Evolutionary conservation across 2,888 invertebrate genomes (phyloP).

Genomic region (Limnephilus rhombicus): DNA sequence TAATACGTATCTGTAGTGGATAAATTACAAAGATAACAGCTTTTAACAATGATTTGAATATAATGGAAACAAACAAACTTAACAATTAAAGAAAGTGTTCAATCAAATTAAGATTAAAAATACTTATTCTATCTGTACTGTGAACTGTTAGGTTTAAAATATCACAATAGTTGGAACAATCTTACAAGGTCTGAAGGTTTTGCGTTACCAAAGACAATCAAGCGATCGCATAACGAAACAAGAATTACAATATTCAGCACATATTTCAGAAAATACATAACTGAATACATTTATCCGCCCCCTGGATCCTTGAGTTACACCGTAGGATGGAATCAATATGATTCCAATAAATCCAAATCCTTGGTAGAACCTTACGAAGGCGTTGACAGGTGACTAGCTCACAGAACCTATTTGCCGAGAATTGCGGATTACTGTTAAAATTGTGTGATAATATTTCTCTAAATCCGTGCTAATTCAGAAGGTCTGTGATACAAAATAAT

Average conservation of each 20-base stretch:
- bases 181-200: background rate
- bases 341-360: conserved; percentile 12
- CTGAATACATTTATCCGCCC: conserved; percentile 7
- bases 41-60: background rate
- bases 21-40: background rate
- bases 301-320: background rate
- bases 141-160: background rate
- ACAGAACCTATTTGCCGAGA: background rate
- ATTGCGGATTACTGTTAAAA: background rate
- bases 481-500: background rate
- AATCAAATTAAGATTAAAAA: no score
- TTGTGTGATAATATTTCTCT: background rate
- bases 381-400: conserved; percentile 2
- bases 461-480: background rate
- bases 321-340: conserved; percentile 5
- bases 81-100: background rate
- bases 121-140: no score
- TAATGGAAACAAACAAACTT: background rate
- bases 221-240: background rate
- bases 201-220: background rate
- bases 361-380: background rate
- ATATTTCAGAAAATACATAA: background rate
- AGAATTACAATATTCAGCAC: background rate
- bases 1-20: background rate
- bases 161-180: background rate